Percentiles rank a stretch among this genome's conserved stretches.
phyloP scores from a whole-genome alignment of 2,113 vertebrate genomes.

The Bucco capensis region DNA sequence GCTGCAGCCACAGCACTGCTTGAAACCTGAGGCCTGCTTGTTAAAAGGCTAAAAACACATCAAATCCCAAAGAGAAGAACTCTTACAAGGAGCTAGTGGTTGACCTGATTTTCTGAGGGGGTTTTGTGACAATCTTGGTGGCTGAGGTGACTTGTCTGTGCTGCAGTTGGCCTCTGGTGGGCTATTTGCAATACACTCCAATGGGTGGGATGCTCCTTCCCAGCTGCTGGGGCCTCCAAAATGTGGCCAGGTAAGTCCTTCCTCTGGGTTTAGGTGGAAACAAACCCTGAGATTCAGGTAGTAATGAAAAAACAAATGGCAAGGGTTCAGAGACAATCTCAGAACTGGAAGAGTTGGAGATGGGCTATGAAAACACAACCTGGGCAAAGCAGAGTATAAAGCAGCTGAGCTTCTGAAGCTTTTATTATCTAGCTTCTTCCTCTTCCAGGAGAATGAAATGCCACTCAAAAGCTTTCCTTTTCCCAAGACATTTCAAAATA shows the following conservation, averaged over 20 bases:
- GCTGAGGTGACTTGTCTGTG: neutral
- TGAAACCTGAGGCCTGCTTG: neutral
- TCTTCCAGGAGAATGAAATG: neutral
- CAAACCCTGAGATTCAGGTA: neutral
- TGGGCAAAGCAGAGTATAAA: neutral
- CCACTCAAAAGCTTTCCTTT: neutral
- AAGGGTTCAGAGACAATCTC: neutral
- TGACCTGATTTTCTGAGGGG: neutral
- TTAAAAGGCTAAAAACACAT: neutral
- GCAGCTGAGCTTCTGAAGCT: neutral
- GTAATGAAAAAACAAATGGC: neutral
- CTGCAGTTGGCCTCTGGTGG: neutral
- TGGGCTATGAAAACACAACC: neutral
- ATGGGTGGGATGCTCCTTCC: neutral
- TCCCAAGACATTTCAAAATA: neutral
- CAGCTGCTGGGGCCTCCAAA: neutral
- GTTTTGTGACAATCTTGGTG: neutral
- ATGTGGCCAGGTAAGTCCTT: neutral
- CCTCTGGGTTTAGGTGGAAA: neutral
- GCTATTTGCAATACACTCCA: fast-evolving
- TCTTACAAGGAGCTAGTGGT: neutral
- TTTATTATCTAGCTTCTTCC: neutral
- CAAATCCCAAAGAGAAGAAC: neutral
- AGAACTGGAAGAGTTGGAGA: neutral
- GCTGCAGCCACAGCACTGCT: fast-evolving